Percentiles rank a stretch among this genome's conserved stretches.
Conservation (phyloP, 1,140 invertebrate genomes). For the Sesamia nonagrioides region DNA sequence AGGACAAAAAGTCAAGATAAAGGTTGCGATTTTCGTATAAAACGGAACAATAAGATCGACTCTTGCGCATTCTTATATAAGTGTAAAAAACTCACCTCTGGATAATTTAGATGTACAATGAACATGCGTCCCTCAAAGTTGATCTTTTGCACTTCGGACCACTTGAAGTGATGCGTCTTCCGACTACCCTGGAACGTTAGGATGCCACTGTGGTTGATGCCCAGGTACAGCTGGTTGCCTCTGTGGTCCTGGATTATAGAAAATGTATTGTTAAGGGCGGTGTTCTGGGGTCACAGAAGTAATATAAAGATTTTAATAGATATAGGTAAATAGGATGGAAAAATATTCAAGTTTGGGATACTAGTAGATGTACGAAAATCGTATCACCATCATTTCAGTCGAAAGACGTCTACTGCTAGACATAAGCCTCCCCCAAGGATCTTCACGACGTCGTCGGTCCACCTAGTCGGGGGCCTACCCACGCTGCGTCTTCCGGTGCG, state of each 20-base stretch:
- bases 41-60: no score
- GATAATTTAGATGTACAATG: conserved; percentile 95
- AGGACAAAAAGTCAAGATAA: no score
- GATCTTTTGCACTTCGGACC: conserved; percentile 98
- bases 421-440: no score
- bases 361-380: no score
- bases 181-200: conserved; percentile 97
- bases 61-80: background rate
- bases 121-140: conserved; percentile 99
- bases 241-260: conserved; percentile 92
- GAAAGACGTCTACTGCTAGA: no score
- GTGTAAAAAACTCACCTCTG: conserved; percentile 83
- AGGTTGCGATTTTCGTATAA: no score
- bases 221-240: conserved; percentile 96
- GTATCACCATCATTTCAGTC: no score
- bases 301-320: background rate
- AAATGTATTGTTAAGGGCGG: background rate
- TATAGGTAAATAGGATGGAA: no score
- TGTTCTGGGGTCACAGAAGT: background rate
- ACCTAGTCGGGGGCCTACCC: no score
- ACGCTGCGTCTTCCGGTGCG: no score
- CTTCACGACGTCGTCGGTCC: no score
- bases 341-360: no score
- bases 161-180: conserved; percentile 97
- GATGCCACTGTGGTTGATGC: conserved; percentile 98